Percentiles rank a stretch among this genome's conserved stretches.
phyloP scores from a whole-genome alignment of 1,140 invertebrate genomes.

The Odontomachus brunneus region DNA sequence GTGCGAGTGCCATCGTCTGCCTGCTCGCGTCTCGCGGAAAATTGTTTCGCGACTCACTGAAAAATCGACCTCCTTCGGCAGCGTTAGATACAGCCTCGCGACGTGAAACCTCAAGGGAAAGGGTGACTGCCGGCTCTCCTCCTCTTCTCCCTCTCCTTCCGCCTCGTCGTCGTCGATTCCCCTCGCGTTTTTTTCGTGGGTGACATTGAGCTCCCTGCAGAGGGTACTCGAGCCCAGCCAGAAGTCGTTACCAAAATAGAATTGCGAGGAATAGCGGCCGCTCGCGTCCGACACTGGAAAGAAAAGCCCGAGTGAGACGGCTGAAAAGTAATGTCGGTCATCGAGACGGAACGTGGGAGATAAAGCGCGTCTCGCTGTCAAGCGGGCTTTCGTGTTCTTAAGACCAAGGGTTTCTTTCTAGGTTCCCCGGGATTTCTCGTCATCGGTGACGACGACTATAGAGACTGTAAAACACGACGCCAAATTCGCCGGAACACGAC shows the following conservation, averaged over 20 bases:
- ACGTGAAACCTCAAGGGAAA: conserved; percentile 88
- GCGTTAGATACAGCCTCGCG: conserved; percentile 87
- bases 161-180: conserved; percentile 78
- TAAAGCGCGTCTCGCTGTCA: not conserved
- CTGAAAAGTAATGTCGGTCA: conserved; percentile 37
- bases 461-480: no score
- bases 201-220: conserved; percentile 87
- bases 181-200: conserved; percentile 56
- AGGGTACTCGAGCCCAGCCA: conserved; percentile 91
- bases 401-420: no score
- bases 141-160: no score
- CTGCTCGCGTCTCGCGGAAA: no score
- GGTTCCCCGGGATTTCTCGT: no score
- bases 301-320: not conserved
- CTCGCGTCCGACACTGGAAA: conserved; percentile 92
- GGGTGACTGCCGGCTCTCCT: conserved; percentile 83
- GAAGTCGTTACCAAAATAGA: conserved; percentile 93
- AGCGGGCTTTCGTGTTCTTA: no score
- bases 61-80: conserved; percentile 87
- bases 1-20: no score
- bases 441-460: no score
- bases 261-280: conserved; percentile 92
- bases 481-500: no score
- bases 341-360: conserved; percentile 15
- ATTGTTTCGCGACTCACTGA: conserved; percentile 85